Evolutionary conservation across 2,797 vertebrate species (phyloP).

Genomic region (Linurgus olivaceus): DNA sequence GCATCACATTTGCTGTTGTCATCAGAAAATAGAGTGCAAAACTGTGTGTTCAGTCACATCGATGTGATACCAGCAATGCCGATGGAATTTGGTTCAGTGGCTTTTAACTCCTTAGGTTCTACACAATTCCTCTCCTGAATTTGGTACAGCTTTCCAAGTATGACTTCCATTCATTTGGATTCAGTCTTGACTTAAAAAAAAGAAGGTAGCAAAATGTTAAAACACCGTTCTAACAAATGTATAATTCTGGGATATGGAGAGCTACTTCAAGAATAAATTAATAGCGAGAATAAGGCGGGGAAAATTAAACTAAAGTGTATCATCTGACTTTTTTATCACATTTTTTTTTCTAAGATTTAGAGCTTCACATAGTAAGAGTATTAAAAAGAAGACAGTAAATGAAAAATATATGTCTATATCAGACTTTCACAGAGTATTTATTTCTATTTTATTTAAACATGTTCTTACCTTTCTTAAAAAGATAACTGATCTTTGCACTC

Average conservation of each 20-base stretch:
- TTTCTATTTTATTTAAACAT: not conserved
- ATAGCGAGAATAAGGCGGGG: not conserved
- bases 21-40: not conserved
- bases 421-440: not conserved
- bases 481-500: not conserved
- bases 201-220: not conserved
- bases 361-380: not conserved
- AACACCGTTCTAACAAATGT: not conserved
- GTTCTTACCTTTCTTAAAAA: not conserved
- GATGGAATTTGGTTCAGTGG: not conserved
- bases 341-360: not conserved
- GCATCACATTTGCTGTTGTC: not conserved
- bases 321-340: not conserved
- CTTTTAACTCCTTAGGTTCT: not conserved
- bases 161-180: not conserved
- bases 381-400: not conserved
- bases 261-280: not conserved
- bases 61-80: fast-evolving
- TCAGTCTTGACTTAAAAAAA: not conserved
- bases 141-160: not conserved
- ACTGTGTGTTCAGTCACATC: fast-evolving
- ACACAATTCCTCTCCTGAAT: not conserved
- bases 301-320: not conserved
- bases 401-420: not conserved
- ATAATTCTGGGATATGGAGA: not conserved